These are phyloP conservation scores for Melanostoma scalare DNA, from an alignment of 2,888 invertebrate genomes.

Conservation along the genomic window DNA sequence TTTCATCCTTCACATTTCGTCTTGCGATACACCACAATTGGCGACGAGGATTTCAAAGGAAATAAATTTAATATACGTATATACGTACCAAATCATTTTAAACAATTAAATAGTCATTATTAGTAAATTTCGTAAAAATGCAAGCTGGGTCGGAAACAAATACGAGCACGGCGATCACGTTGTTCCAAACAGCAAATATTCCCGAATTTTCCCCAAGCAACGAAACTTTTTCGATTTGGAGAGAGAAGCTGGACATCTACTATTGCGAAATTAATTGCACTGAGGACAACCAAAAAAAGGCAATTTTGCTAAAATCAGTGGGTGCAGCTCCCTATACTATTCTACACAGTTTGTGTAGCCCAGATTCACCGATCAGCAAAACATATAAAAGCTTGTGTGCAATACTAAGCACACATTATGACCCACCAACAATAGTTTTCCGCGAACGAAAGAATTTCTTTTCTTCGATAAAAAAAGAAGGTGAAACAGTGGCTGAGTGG, in stretches of 20 bases:
- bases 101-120: no score
- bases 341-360: background rate
- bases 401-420: constrained; percentile 1
- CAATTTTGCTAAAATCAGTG: background rate
- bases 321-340: background rate
- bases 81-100: no score
- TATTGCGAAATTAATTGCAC: no score
- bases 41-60: no score
- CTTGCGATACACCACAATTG: no score
- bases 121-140: no score
- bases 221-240: background rate
- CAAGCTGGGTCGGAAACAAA: no score
- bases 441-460: background rate
- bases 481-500: no score
- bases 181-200: constrained; percentile 1
- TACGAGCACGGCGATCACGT: background rate
- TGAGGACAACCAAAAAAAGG: background rate
- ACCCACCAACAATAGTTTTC: background rate
- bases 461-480: no score
- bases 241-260: background rate
- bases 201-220: background rate
- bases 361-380: background rate
- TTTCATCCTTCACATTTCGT: no score
- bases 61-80: no score
- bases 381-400: background rate